phyloP scores from a whole-genome alignment of 2,113 vertebrate genomes.

The Festucalex cinctus region DNA sequence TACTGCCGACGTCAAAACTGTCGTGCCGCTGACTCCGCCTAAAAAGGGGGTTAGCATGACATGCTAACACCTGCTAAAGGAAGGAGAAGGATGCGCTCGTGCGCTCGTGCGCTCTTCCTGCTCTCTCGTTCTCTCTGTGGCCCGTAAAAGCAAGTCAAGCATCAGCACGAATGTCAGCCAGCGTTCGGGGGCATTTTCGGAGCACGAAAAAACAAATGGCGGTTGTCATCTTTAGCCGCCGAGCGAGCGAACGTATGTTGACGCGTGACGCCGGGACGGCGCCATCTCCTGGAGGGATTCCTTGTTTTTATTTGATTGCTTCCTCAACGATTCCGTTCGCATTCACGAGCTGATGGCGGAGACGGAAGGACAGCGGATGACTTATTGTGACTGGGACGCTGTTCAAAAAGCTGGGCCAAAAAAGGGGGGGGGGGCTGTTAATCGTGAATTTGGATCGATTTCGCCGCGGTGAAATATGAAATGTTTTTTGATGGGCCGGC shows the following conservation, averaged over 20 bases:
- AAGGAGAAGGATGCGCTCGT: neutral
- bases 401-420: neutral
- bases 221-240: constrained; percentile 36
- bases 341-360: neutral
- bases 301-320: neutral
- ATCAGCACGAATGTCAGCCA: constrained; percentile 45
- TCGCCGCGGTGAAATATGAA: constrained; percentile 1
- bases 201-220: constrained; percentile 35
- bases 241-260: constrained; percentile 26
- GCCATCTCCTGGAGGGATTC: neutral
- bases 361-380: neutral
- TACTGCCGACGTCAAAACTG: neutral
- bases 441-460: neutral
- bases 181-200: constrained; percentile 43
- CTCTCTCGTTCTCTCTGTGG: neutral
- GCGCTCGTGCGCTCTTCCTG: neutral
- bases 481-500: neutral
- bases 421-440: neutral
- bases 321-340: neutral
- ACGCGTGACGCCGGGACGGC: constrained; percentile 15
- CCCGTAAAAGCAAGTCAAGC: constrained; percentile 16
- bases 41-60: neutral
- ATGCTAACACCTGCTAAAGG: neutral
- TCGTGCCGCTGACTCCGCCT: neutral
- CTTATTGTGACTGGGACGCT: neutral